Evolutionary conservation across 2,888 invertebrate genomes (phyloP).

Genomic region (Papilio elwesi): DNA sequence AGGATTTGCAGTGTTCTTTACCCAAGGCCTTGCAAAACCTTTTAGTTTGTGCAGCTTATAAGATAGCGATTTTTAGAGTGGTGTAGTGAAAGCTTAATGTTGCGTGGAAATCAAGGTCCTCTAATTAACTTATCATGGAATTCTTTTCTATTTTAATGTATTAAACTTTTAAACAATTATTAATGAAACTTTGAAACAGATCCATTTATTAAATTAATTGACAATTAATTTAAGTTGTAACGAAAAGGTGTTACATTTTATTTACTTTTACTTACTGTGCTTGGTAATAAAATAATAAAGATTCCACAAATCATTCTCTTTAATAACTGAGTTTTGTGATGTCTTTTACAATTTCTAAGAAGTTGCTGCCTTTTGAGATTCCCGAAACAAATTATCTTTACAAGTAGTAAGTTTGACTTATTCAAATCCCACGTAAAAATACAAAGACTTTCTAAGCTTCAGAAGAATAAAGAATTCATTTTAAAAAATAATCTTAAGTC

Average conservation of each 20-base stretch:
- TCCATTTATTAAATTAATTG: too few species aligned
- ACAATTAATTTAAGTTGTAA: too few species aligned
- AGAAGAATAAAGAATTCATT: background rate
- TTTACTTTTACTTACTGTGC: background rate
- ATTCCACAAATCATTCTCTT: constrained; percentile 1
- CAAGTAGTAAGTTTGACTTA: constrained; percentile 13
- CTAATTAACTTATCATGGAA: too few species aligned
- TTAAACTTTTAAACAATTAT: too few species aligned
- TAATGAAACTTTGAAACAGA: too few species aligned
- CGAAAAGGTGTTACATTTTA: background rate
- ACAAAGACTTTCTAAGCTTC: constrained; percentile 3
- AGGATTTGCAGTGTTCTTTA: too few species aligned
- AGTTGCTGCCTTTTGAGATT: constrained; percentile 16
- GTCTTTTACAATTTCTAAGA: constrained; percentile 19
- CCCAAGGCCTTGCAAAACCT: too few species aligned
- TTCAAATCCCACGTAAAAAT: constrained; percentile 10
- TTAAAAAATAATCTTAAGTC: constrained; percentile 4
- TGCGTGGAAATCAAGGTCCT: too few species aligned
- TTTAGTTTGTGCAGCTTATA: too few species aligned
- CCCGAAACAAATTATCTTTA: constrained; percentile 13
- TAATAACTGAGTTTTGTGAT: constrained; percentile 1
- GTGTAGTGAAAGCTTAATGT: too few species aligned
- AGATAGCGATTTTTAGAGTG: too few species aligned
- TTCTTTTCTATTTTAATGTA: too few species aligned
- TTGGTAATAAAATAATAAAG: constrained; percentile 25